Evolutionary conservation across 2,797 vertebrate genomes (phyloP).

Genomic region (Myotis myotis): DNA sequence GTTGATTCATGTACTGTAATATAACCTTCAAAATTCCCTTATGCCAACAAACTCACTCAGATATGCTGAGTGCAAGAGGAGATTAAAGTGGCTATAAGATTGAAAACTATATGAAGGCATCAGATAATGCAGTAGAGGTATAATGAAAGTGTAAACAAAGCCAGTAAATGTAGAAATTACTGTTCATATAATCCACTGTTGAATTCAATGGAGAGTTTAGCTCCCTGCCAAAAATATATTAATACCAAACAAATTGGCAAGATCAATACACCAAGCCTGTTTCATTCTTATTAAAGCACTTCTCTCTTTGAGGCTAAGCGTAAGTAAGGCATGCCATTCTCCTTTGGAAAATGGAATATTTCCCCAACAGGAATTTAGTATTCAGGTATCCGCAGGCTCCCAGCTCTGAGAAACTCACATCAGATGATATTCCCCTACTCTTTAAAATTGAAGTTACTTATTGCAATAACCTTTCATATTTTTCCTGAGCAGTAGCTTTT

Average conservation of each 20-base stretch:
- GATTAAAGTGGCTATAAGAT: constrained; percentile 90
- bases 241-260: constrained; percentile 86
- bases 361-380: constrained; percentile 62
- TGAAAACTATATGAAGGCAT: constrained; percentile 90
- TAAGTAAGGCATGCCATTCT: constrained; percentile 69
- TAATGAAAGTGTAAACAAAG: constrained; percentile 95
- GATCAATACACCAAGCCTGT: constrained; percentile 79
- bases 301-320: constrained; percentile 63
- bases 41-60: constrained; percentile 87
- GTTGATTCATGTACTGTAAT: constrained; percentile 95
- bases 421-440: constrained; percentile 26
- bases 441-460: constrained; percentile 73
- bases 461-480: constrained; percentile 77
- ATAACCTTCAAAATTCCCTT: constrained; percentile 93
- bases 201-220: constrained; percentile 86
- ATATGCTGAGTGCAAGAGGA: constrained; percentile 87
- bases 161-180: constrained; percentile 85
- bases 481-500: constrained; percentile 69
- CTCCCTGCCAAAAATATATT: constrained; percentile 84
- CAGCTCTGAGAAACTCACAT: constrained; percentile 52
- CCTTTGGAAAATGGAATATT: constrained; percentile 68
- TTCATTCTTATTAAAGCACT: constrained; percentile 80
- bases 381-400: constrained; percentile 40
- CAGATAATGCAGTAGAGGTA: constrained; percentile 89
- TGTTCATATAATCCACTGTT: constrained; percentile 85